A percentile compares a stretch with the other conserved stretches of the same genome.
Evolutionary conservation across 2,113 vertebrate species (phyloP).

Genomic region (Brachirus orientalis): DNA sequence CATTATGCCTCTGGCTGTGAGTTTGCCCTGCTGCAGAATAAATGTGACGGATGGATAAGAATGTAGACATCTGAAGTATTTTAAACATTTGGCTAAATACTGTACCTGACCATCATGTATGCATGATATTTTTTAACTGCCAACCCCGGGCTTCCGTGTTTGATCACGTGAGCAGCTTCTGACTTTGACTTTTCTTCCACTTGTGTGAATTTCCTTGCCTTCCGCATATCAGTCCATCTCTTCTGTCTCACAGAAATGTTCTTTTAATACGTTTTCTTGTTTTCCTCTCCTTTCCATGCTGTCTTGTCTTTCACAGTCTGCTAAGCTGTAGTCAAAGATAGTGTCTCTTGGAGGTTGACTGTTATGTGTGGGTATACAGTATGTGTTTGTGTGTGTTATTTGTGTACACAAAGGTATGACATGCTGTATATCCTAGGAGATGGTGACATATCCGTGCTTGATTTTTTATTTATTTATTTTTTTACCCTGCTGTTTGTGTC

Average conservation of each 20-base stretch:
- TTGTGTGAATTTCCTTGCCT: conserved; percentile 19
- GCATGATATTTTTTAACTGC: no score
- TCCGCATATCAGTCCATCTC: conserved; percentile 67
- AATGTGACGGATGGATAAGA: background rate
- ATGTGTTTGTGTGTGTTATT: conserved; percentile 24
- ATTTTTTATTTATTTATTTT: conserved; percentile 74
- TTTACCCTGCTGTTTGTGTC: conserved; percentile 51
- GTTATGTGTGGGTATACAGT: background rate
- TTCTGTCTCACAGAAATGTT: conserved; percentile 39
- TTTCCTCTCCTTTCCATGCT: conserved; percentile 64
- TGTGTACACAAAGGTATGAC: conserved; percentile 34
- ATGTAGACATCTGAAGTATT: no score
- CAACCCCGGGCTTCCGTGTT: no score
- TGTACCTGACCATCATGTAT: no score
- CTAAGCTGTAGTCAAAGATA: conserved; percentile 72
- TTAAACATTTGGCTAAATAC: no score
- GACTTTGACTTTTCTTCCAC: conserved; percentile 17
- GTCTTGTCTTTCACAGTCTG: conserved; percentile 78
- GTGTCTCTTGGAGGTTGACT: conserved; percentile 47
- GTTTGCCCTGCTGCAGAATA: background rate
- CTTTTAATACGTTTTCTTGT: conserved; percentile 69
- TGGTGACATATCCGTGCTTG: conserved; percentile 62
- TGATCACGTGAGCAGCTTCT: no score
- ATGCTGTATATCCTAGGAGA: conserved; percentile 55
- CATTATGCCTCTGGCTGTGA: background rate